Conservation (phyloP, 2,113 vertebrate species). For the Ailuropoda melanoleuca region DNA sequence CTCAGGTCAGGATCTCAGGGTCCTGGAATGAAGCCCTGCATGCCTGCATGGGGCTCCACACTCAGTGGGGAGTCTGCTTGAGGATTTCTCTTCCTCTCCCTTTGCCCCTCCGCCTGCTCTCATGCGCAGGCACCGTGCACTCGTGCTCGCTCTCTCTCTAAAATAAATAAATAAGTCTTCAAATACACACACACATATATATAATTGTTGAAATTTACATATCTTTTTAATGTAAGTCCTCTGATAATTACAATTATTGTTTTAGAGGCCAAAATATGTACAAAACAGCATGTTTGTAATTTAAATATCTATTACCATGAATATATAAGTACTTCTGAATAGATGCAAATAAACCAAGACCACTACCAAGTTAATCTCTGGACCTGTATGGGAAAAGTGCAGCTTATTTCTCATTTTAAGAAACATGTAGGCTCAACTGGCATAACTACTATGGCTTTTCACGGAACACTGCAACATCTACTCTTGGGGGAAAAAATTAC, state of each 20-base stretch:
- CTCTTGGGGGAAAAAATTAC: not conserved
- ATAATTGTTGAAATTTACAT: not conserved
- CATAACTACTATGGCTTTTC: not conserved
- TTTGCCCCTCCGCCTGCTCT: not conserved
- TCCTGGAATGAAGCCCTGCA: not conserved
- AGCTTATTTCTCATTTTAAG: not conserved
- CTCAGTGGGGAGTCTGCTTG: not conserved
- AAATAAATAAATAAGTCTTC: no score
- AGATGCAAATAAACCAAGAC: not conserved
- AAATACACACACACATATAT: no score
- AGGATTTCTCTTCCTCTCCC: not conserved
- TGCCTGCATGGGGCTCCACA: not conserved
- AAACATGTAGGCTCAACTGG: not conserved
- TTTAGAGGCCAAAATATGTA: conserved; percentile 1
- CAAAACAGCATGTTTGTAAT: not conserved
- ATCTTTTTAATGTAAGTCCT: not conserved
- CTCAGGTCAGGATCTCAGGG: not conserved
- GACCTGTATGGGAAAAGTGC: not conserved
- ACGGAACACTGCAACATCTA: not conserved
- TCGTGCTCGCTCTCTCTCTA: no score
- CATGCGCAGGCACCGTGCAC: not conserved
- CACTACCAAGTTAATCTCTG: not conserved
- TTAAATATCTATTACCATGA: not conserved
- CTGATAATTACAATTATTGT: not conserved
- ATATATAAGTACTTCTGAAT: not conserved